Base-by-base conservation (phyloP, 1,140 invertebrate species). In the Euglossa dilemma region DNA sequence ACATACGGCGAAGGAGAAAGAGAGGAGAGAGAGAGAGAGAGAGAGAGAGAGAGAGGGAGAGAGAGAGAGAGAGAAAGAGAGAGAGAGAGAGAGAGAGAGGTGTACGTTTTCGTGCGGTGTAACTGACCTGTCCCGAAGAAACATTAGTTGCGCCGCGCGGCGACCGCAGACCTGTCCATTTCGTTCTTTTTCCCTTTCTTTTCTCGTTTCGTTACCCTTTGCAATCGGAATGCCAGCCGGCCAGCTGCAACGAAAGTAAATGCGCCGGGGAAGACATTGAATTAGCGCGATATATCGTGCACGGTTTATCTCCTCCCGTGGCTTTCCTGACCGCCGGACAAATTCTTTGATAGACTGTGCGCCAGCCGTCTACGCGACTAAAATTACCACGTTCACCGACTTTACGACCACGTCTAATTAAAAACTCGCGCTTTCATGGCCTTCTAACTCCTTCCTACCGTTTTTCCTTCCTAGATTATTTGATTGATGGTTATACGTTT, bases 61-160 rank as follows among this genome's bases (percentile, higher is more conserved):
- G n/a, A n/a, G n/a, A n/a, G n/a, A n/a, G n/a, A n/a, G n/a, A n/a
- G n/a, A n/a, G n/a, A n/a, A n/a, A n/a, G n/a, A n/a, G 14, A 28
- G 6, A 16, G 6, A 50, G 20, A 28, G 67, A 18, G 45, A 36
- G 23, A 14, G 20, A 28, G 56, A 47, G 66, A 43, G 83, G 85
- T 89, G 78, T 87, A 89, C 83, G 84, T 90, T 90, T 92, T 92
- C 88, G 89, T 90, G 56, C 56, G 91, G 86, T 91, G 86, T 89
- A 91, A 92, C 87, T 92, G 90, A 92, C 89, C 89, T 90, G 85
- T 77, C 88, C 73, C 76, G 80, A 52, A 43, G 82, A 87, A 90
- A 91, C 84, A 86, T 87, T 84, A 76, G 88, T 92, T 91, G 80
- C 80, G 85, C 78, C 67, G 71, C 67, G 63, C 69, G 54, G 54